These are phyloP conservation scores for Aleiodes sp. DNA, from an alignment of 1,140 invertebrate genomes.

Conservation along the genomic window DNA sequence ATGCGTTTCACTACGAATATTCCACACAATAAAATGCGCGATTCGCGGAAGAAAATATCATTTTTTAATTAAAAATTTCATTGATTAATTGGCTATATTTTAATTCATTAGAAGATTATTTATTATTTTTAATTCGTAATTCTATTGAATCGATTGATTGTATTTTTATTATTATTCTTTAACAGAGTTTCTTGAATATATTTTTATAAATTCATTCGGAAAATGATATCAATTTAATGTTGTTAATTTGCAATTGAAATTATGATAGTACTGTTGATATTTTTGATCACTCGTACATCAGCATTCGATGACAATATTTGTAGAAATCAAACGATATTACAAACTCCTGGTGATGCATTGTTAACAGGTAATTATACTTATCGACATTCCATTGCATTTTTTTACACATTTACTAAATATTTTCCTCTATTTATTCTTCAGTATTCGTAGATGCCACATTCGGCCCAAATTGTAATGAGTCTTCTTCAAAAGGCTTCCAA, in stretches of 20 bases:
- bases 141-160: too few species aligned
- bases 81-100: too few species aligned
- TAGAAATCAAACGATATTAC: slow-evolving; percentile 39
- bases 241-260: background rate
- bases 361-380: slow-evolving; percentile 49
- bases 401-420: too few species aligned
- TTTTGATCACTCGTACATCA: slow-evolving; percentile 11
- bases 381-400: background rate
- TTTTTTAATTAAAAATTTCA: slow-evolving; percentile 15
- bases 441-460: slow-evolving; percentile 61
- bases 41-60: background rate
- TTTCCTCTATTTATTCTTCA: slow-evolving; percentile 35
- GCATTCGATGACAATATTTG: slow-evolving; percentile 26
- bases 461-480: slow-evolving; percentile 61
- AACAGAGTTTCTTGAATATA: too few species aligned
- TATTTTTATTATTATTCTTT: too few species aligned
- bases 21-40: background rate
- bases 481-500: slow-evolving; percentile 55
- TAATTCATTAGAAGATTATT: too few species aligned
- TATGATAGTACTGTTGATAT: slow-evolving; percentile 18
- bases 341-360: slow-evolving; percentile 54
- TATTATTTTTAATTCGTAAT: too few species aligned
- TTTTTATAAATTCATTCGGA: too few species aligned
- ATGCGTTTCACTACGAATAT: background rate
- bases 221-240: too few species aligned